Conservation (phyloP, 2,797 vertebrate genomes). For the Sciurus carolinensis region DNA sequence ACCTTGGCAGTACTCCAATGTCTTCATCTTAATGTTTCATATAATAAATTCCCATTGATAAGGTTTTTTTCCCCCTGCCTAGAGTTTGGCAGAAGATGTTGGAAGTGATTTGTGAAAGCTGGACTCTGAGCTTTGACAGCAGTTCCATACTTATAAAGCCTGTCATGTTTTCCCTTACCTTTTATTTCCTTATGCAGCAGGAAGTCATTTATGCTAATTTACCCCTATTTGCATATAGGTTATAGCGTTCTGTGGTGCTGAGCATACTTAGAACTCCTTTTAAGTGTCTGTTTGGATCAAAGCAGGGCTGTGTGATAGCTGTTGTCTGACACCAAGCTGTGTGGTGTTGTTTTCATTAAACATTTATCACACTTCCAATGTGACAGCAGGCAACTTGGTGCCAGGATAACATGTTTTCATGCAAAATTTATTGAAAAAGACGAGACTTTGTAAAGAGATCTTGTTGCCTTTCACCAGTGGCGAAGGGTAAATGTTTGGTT, state of each 20-base stretch:
- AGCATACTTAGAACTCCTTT: slow-evolving; percentile 89
- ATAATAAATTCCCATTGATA: slow-evolving; percentile 40
- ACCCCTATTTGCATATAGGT: slow-evolving; percentile 93
- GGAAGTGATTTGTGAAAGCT: slow-evolving; percentile 77
- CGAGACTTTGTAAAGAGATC: slow-evolving; percentile 93
- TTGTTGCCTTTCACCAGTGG: slow-evolving; percentile 94
- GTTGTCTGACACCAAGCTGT: slow-evolving; percentile 94
- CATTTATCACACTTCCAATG: slow-evolving; percentile 96
- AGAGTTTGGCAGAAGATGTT: slow-evolving; percentile 76
- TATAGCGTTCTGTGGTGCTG: slow-evolving; percentile 89
- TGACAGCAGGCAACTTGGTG: slow-evolving; percentile 97
- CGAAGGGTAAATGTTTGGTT: slow-evolving; percentile 93
- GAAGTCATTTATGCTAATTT: slow-evolving; percentile 91
- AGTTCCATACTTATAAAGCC: slow-evolving; percentile 86
- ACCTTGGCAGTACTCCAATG: slow-evolving; percentile 55
- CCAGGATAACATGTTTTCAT: slow-evolving; percentile 95
- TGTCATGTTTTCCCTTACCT: slow-evolving; percentile 81
- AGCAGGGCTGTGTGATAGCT: slow-evolving; percentile 93
- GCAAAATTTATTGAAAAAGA: slow-evolving; percentile 98
- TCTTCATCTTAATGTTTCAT: background rate
- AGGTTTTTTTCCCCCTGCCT: slow-evolving; percentile 60
- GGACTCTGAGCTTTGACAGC: slow-evolving; percentile 86
- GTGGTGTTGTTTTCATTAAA: slow-evolving; percentile 99
- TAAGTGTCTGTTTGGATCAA: slow-evolving; percentile 95
- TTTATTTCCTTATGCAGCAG: slow-evolving; percentile 86